Base-by-base conservation (phyloP, 2,797 vertebrate genomes). In the Erpetoichthys calabaricus region DNA sequence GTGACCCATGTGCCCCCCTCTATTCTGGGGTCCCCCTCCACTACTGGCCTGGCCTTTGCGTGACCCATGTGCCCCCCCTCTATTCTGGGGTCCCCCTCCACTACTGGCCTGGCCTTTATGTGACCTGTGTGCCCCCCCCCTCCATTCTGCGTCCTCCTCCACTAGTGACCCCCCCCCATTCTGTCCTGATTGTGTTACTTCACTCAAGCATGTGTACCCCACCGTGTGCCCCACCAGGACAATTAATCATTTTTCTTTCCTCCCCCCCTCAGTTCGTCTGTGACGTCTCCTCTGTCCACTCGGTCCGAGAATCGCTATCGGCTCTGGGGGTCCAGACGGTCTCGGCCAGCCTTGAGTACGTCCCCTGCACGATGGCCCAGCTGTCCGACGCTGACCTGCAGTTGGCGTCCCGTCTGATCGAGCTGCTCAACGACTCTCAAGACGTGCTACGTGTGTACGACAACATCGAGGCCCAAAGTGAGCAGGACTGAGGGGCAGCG, bases 361-460 rank as follows among this genome's bases (percentile, higher is more conserved):
- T 93, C 56, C 74, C 91, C 9, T 74, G 67, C 42, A 70, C 57
- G 6, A 57, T 67, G 3, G 67, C 71, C 4, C 56, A 60, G 57
- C 78, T 93, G 57, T 69, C 80, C 8, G 70, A 77, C 50, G 57
- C 62, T 1, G 84, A 90, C 65, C 71, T 91, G 64, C 74, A 85
- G 3, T 67, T 65, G 47, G 82, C 87, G 0, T 80, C 79, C 1
- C 47, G 56, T 6, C 81, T 94, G n/a, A 70, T 94, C 63, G 83
- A 88, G 53, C 74, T 70, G 5, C 80, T 96, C 5, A 72, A 55
- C 57, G 76, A 81, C 68, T 64, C 60, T 7, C 67, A 75, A 2
- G 89, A 93, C 0, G 89, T 94, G 46, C 73, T 94, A 8, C 73
- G 76, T 7, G 80, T 96, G 47, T 94, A 88, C 73, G 89, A 94